Conservation (phyloP, 2,888 invertebrate species). For the Axea sp. region DNA sequence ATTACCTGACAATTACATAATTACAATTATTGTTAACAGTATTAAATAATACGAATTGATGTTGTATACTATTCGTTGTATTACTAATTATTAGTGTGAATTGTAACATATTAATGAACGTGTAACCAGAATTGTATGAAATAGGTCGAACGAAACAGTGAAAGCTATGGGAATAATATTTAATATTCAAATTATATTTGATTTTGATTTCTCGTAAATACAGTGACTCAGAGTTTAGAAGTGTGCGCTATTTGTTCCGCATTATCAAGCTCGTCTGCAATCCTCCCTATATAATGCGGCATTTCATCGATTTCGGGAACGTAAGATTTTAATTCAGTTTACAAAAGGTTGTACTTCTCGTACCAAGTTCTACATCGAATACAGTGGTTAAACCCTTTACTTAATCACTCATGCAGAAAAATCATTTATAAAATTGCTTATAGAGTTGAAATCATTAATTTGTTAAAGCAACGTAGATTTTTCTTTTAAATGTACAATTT, state of each 20-base stretch:
- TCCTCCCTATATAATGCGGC: conserved; percentile 59
- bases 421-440: too few relatives aligned
- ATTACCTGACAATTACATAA: too few relatives aligned
- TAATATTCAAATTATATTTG: conserved; percentile 17
- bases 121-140: background rate
- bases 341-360: conserved; percentile 44
- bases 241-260: conserved; percentile 48
- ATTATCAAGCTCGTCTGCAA: conserved; percentile 54
- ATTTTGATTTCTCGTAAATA: conserved; percentile 30
- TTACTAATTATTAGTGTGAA: background rate
- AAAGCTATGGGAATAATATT: conserved; percentile 6
- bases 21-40: too few relatives aligned
- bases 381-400: conserved; percentile 44
- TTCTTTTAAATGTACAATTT: too few relatives aligned
- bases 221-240: conserved; percentile 36
- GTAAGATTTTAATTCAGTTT: conserved; percentile 58
- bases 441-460: too few relatives aligned
- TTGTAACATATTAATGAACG: background rate
- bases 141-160: conserved; percentile 7
- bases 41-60: too few relatives aligned
- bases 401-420: conserved; percentile 30
- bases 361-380: conserved; percentile 30
- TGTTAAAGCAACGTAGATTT: too few relatives aligned
- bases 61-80: too few relatives aligned
- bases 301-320: conserved; percentile 61